phyloP scores from a whole-genome alignment of 2,888 invertebrate species.

The Zonitis immaculata region DNA sequence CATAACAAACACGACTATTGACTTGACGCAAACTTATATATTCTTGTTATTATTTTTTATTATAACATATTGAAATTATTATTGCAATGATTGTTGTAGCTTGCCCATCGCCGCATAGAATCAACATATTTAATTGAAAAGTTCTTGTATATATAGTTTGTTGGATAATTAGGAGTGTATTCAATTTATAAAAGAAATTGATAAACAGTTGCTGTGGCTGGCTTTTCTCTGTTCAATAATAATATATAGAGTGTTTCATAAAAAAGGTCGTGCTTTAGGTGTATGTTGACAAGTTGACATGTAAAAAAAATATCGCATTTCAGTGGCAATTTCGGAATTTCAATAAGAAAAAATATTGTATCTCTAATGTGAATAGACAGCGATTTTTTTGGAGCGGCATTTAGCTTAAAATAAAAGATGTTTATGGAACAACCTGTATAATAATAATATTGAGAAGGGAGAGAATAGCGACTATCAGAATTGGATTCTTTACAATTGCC shows the following conservation, averaged over 20 bases:
- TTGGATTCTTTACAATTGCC: conserved; percentile 17
- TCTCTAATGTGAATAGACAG: too few species aligned
- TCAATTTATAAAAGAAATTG: conserved; percentile 11
- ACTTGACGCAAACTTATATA: conserved; percentile 16
- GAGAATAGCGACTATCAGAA: background rate
- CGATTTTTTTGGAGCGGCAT: too few species aligned
- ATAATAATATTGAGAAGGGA: too few species aligned
- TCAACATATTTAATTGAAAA: conserved; percentile 7
- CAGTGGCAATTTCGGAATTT: too few species aligned
- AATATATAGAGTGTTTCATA: too few species aligned
- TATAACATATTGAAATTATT: background rate
- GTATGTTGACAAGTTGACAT: too few species aligned
- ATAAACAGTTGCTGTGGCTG: background rate
- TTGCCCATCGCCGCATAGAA: conserved; percentile 19
- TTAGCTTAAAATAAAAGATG: too few species aligned
- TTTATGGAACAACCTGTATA: too few species aligned
- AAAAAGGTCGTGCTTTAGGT: too few species aligned
- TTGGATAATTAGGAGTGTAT: conserved; percentile 13
- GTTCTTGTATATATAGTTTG: conserved; percentile 10
- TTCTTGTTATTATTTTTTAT: conserved; percentile 18
- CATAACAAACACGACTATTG: conserved; percentile 27
- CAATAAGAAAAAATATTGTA: too few species aligned
- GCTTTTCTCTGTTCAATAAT: background rate
- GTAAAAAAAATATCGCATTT: too few species aligned
- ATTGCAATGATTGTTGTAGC: conserved; percentile 9